Conservation (phyloP, 2,888 invertebrate species). For the Orchestes rusci region DNA sequence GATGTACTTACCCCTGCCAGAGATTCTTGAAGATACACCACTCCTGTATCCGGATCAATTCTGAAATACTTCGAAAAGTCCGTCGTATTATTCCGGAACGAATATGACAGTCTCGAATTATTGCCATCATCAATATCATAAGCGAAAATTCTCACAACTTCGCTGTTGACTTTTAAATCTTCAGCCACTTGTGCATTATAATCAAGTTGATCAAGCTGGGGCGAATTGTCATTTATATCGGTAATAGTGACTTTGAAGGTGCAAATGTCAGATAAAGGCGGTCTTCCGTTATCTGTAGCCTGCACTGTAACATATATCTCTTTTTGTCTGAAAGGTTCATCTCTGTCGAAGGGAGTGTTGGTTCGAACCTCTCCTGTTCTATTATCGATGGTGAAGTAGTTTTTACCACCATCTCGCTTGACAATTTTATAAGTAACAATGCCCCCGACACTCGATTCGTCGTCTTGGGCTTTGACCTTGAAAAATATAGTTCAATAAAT, state of each 20-base stretch:
- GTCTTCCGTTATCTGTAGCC: slow-evolving; percentile 88
- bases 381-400: slow-evolving; percentile 73
- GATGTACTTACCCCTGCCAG: slow-evolving; percentile 31
- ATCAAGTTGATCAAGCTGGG: slow-evolving; percentile 67
- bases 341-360: slow-evolving; percentile 74
- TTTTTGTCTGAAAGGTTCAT: slow-evolving; percentile 78
- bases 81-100: slow-evolving; percentile 45
- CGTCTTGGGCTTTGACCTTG: slow-evolving; percentile 65
- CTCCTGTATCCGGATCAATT: slow-evolving; percentile 76
- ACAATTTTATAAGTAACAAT: slow-evolving; percentile 80
- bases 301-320: slow-evolving; percentile 81
- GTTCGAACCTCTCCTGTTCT: slow-evolving; percentile 71
- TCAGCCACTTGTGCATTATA: slow-evolving; percentile 74
- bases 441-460: slow-evolving; percentile 68
- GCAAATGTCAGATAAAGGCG: slow-evolving; percentile 86
- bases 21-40: slow-evolving; percentile 50
- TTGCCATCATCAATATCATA: slow-evolving; percentile 88
- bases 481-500: slow-evolving; percentile 11
- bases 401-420: slow-evolving; percentile 63
- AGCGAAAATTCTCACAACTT: slow-evolving; percentile 85
- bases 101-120: slow-evolving; percentile 79
- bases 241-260: slow-evolving; percentile 85
- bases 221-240: slow-evolving; percentile 89
- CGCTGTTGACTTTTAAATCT: slow-evolving; percentile 62
- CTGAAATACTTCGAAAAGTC: slow-evolving; percentile 61